phyloP scores from a whole-genome alignment of 1,140 invertebrate genomes.

The Xylocopa sonorina region DNA sequence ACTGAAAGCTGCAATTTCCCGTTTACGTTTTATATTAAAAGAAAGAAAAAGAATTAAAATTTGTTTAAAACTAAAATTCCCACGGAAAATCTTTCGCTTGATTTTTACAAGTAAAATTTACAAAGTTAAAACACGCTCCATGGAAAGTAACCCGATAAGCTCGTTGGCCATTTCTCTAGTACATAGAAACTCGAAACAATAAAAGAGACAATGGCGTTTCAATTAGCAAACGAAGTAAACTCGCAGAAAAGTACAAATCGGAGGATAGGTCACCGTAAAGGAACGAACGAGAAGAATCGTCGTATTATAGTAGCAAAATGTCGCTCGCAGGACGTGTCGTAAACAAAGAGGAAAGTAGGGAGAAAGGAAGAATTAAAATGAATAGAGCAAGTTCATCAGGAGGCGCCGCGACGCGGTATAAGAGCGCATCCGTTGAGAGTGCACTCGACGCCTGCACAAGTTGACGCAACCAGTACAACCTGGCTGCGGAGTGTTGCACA shows the following conservation, averaged over 20 bases:
- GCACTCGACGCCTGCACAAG: slow-evolving; percentile 4
- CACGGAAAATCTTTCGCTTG: background rate
- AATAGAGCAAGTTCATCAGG: background rate
- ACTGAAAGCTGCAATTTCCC: too few species aligned
- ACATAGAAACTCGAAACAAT: background rate
- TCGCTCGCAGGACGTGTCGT: background rate
- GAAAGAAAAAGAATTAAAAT: too few species aligned
- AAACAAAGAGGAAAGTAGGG: background rate
- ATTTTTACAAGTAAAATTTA: background rate
- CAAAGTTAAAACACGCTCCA: background rate
- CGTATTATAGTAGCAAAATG: slow-evolving; percentile 16
- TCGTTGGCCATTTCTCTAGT: background rate
- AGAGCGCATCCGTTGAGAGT: background rate
- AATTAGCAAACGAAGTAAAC: slow-evolving; percentile 28
- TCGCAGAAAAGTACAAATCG: background rate
- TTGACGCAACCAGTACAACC: background rate
- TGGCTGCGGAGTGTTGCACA: background rate
- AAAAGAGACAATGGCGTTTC: slow-evolving; percentile 3
- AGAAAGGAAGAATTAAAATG: background rate
- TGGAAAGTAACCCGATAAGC: background rate
- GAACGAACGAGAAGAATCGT: background rate
- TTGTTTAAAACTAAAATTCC: too few species aligned
- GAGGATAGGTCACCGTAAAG: background rate
- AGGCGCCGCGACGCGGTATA: background rate
- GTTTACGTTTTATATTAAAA: too few species aligned